Evolutionary conservation across 2,113 vertebrate species (phyloP).

Genomic region (Larimichthys crocea): DNA sequence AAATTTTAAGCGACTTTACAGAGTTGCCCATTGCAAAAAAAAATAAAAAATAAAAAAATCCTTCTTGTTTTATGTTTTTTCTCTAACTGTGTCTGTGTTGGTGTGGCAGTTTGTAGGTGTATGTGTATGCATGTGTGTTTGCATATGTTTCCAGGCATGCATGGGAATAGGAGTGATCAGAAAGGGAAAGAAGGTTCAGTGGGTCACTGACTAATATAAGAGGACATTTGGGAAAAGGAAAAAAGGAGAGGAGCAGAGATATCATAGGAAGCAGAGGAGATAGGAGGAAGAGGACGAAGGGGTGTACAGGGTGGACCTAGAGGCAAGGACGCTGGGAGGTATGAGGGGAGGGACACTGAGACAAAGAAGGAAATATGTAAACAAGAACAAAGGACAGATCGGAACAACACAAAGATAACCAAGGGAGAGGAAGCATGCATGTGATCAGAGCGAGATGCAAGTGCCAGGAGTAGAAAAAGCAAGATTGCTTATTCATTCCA

Average conservation of each 20-base stretch:
- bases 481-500: conserved; percentile 82
- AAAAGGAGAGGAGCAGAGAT: conserved; percentile 71
- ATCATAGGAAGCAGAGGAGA: conserved; percentile 57
- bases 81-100: conserved; percentile 63
- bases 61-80: conserved; percentile 74
- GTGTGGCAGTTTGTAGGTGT: conserved; percentile 57
- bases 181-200: conserved; percentile 78
- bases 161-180: conserved; percentile 80
- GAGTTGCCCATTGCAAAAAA: conserved; percentile 94
- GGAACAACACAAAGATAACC: conserved; percentile 47
- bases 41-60: conserved; percentile 60
- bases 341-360: conserved; percentile 75
- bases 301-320: conserved; percentile 42
- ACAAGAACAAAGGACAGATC: conserved; percentile 71
- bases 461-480: conserved; percentile 74
- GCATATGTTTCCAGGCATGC: conserved; percentile 80
- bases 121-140: conserved; percentile 75
- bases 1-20: conserved; percentile 95
- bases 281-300: conserved; percentile 45
- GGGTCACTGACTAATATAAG: conserved; percentile 85
- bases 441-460: conserved; percentile 74
- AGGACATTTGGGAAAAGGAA: conserved; percentile 83
- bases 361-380: conserved; percentile 75
- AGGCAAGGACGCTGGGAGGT: conserved; percentile 51
- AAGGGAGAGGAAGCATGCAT: conserved; percentile 71